Conservation (phyloP, 2,797 vertebrate genomes). For the Streptopelia turtur region DNA sequence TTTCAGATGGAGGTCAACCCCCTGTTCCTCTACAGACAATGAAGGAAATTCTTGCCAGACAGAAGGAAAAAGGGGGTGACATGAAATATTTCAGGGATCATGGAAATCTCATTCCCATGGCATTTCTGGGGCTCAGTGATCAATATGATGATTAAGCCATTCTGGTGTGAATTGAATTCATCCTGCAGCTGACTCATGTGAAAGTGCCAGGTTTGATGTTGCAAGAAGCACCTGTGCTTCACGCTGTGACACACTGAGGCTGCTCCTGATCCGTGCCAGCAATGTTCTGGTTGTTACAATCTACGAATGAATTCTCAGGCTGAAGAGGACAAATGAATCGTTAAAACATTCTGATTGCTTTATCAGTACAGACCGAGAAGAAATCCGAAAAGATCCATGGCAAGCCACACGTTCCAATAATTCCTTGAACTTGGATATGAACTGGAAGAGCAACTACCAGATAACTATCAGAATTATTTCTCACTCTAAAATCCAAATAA, state of each 20-base stretch:
- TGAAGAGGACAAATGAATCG: background rate
- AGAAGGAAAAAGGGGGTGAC: background rate
- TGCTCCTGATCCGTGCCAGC: background rate
- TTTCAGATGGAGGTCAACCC: background rate
- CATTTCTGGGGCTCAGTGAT: background rate
- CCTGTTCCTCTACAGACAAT: background rate
- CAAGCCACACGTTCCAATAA: background rate
- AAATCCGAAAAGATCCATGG: background rate
- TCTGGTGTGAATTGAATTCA: background rate
- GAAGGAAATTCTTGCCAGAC: background rate
- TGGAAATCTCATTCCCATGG: fast-evolving
- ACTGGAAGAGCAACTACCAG: background rate
- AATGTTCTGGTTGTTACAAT: background rate
- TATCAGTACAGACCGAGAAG: background rate
- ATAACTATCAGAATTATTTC: background rate
- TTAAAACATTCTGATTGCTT: background rate
- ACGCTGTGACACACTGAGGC: background rate
- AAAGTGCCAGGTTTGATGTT: background rate
- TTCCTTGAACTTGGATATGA: background rate
- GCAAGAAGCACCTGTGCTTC: background rate
- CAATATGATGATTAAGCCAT: background rate
- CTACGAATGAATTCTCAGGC: background rate
- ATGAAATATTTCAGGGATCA: background rate
- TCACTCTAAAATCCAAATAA: background rate
- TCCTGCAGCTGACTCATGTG: background rate